A percentile compares a stretch with the other conserved stretches of the same genome.
These are phyloP conservation scores for Setipinna tenuifilis DNA, from an alignment of 2,797 vertebrate species.

Conservation along the genomic window DNA sequence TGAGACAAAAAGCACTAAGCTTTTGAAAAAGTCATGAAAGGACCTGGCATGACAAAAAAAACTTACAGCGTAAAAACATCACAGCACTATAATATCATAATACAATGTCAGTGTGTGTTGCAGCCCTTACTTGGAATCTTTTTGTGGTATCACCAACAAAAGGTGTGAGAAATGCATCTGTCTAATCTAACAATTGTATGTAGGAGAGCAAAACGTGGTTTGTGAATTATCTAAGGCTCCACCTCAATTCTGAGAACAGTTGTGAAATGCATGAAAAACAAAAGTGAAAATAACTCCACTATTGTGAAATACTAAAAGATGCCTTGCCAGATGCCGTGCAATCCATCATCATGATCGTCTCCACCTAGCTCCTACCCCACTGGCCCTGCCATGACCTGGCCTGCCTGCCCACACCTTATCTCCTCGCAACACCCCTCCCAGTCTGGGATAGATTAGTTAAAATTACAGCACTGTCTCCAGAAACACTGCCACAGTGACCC, in stretches of 20 bases:
- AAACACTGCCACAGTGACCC: neutral
- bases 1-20: neutral
- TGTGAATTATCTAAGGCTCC: neutral
- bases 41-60: neutral
- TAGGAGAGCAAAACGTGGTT: neutral
- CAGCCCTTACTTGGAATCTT: neutral
- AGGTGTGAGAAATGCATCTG: constrained; percentile 6
- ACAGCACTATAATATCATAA: neutral
- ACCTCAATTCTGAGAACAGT: neutral
- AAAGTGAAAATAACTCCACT: neutral
- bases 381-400: neutral
- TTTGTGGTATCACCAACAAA: neutral
- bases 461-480: neutral
- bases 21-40: neutral
- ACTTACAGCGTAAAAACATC: too few species aligned
- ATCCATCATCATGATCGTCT: neutral
- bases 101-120: neutral
- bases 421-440: neutral
- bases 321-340: neutral
- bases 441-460: neutral
- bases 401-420: neutral
- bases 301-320: neutral
- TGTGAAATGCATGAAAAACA: neutral
- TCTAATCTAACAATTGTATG: too few species aligned
- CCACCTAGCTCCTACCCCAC: neutral